These are phyloP conservation scores for Megaustenia siamemsis DNA, from an alignment of 2,888 invertebrate species.

Conservation along the genomic window DNA sequence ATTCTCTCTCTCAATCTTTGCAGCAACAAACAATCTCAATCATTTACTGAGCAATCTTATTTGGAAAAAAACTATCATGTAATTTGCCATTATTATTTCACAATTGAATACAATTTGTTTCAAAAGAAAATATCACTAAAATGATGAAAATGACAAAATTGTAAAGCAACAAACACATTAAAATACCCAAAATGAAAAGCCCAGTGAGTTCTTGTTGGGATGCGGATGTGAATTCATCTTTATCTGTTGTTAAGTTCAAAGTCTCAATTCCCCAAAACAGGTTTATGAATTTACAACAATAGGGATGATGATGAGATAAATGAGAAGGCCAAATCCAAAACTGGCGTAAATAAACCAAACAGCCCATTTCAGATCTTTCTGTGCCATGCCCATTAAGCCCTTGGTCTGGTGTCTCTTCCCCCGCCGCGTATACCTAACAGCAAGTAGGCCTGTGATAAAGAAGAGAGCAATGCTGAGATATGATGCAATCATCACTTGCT, in stretches of 20 bases:
- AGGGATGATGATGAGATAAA: conserved; percentile 62
- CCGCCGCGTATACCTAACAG: conserved; percentile 67
- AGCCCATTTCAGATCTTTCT: conserved; percentile 69
- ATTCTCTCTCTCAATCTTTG: too few species aligned
- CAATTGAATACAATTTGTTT: too few species aligned
- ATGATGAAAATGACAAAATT: background rate
- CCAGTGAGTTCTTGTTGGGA: background rate
- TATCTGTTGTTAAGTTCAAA: background rate
- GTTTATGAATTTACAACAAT: conserved; percentile 50
- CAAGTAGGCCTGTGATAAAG: conserved; percentile 68
- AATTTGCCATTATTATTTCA: too few species aligned
- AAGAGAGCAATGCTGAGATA: conserved; percentile 70
- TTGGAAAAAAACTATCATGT: too few species aligned
- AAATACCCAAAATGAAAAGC: background rate
- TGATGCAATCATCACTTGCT: conserved; percentile 69
- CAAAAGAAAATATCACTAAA: background rate
- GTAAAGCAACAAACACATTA: background rate
- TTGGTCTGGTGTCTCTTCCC: conserved; percentile 72
- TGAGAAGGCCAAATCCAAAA: conserved; percentile 63
- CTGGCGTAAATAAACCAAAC: conserved; percentile 70
- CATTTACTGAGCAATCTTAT: background rate
- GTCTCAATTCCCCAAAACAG: background rate
- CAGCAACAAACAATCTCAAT: too few species aligned
- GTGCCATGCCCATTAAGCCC: conserved; percentile 74
- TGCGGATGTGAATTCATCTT: background rate